These are phyloP conservation scores for Holacanthus passer DNA, from an alignment of 2,113 vertebrate species.

Conservation along the genomic window DNA sequence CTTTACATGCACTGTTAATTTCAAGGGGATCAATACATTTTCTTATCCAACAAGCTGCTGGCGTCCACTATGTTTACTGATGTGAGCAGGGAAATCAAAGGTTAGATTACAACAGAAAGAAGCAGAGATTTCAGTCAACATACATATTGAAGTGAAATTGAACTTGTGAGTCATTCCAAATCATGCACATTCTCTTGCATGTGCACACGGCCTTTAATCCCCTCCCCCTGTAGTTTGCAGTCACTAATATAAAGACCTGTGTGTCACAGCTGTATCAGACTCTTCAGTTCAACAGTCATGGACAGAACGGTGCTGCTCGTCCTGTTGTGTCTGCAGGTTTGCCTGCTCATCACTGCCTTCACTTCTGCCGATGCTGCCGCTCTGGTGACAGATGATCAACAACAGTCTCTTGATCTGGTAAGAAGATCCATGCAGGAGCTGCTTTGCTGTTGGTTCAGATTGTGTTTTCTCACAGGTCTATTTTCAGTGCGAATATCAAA, in stretches of 20 bases:
- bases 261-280: neutral
- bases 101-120: neutral
- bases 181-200: neutral
- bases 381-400: neutral
- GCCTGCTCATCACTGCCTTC: slow-evolving; percentile 50
- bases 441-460: no score
- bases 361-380: neutral
- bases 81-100: neutral
- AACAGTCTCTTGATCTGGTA: neutral
- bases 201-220: neutral
- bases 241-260: slow-evolving; percentile 45
- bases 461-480: no score
- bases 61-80: no score
- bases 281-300: slow-evolving; percentile 39
- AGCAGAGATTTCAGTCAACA: neutral
- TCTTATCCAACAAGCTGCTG: no score
- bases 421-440: neutral
- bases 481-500: no score
- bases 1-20: no score
- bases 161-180: no score
- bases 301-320: slow-evolving; percentile 38
- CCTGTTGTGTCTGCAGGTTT: slow-evolving; percentile 59
- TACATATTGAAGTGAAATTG: neutral
- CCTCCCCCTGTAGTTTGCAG: neutral
- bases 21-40: no score